phyloP scores from a whole-genome alignment of 1,140 invertebrate genomes.

The Mylabris phalerata region DNA sequence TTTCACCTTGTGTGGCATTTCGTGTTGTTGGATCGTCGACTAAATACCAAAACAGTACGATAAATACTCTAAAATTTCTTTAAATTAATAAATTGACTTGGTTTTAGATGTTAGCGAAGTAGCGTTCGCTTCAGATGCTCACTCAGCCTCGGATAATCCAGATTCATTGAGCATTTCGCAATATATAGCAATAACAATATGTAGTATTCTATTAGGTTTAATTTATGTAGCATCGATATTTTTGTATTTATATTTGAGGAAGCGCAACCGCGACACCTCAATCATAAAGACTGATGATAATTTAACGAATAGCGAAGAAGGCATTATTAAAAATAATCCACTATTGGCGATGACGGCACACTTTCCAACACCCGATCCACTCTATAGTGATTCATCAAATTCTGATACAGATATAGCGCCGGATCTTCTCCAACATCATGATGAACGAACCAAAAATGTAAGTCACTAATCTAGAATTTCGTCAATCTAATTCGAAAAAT shows the following conservation, averaged over 20 bases:
- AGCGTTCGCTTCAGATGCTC: conserved; percentile 61
- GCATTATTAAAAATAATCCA: conserved; percentile 70
- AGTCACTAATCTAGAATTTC: background rate
- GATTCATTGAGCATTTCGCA: conserved; percentile 58
- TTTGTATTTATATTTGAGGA: conserved; percentile 63
- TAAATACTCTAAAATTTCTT: background rate
- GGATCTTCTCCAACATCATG: conserved; percentile 32
- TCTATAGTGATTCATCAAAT: conserved; percentile 45
- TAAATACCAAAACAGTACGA: conserved; percentile 59
- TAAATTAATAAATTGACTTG: background rate
- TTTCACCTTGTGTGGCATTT: conserved; percentile 77
- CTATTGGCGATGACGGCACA: conserved; percentile 54
- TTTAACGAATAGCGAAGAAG: conserved; percentile 46
- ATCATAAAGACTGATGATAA: conserved; percentile 25
- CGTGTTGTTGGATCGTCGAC: conserved; percentile 71
- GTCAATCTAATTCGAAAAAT: conserved; percentile 21
- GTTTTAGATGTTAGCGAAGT: conserved; percentile 69
- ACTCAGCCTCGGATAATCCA: conserved; percentile 44
- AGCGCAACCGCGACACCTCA: conserved; percentile 35
- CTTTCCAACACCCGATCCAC: conserved; percentile 43
- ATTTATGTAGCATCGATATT: conserved; percentile 78
- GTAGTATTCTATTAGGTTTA: conserved; percentile 68
- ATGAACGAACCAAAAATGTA: conserved; percentile 26
- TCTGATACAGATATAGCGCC: conserved; percentile 35
- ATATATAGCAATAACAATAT: conserved; percentile 74